Evolutionary conservation across 2,797 vertebrate species (phyloP).

Genomic region (Sorex maritimensis): DNA sequence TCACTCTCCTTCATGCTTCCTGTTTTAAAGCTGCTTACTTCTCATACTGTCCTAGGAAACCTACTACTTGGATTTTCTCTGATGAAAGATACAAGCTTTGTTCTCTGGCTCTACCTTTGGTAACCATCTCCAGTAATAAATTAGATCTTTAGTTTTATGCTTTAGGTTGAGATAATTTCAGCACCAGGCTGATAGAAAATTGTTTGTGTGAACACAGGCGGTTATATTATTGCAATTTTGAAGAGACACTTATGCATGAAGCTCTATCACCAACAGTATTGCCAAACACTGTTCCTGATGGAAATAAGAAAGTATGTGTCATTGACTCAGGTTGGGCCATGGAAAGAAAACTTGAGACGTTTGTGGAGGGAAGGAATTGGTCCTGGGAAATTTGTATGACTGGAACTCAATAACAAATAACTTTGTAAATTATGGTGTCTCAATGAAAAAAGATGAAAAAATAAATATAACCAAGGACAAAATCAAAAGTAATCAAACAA

Average conservation of each 20-base stretch:
- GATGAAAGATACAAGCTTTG: not conserved
- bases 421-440: not conserved
- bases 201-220: not conserved
- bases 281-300: too few species aligned
- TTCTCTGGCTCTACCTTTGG: not conserved
- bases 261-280: too few species aligned
- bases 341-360: too few species aligned
- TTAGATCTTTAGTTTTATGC: not conserved
- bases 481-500: too few species aligned
- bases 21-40: not conserved
- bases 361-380: too few species aligned
- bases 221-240: not conserved
- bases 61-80: not conserved
- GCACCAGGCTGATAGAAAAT: not conserved
- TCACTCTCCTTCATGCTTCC: not conserved
- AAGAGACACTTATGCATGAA: too few species aligned
- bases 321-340: too few species aligned
- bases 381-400: too few species aligned
- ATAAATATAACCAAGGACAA: too few species aligned
- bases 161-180: not conserved
- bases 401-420: not conserved
- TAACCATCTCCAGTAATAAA: not conserved
- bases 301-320: too few species aligned
- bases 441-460: too few species aligned
- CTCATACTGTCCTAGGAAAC: not conserved